Conservation (phyloP, 2,797 vertebrate genomes). For the Gastrophryne carolinensis region DNA sequence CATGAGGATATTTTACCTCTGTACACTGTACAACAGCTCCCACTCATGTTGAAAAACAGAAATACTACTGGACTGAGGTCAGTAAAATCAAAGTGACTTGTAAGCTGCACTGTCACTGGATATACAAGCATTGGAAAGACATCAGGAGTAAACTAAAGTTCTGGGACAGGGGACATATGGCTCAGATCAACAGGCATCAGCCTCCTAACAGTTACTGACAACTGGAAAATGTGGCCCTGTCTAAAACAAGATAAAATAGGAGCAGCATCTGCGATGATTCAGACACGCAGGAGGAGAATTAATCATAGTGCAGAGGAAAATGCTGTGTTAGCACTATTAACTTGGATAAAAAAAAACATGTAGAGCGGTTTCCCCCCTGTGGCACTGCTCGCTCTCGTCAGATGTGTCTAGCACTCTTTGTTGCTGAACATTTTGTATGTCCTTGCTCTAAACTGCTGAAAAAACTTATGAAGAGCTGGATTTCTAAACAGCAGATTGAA, state of each 20-base stretch:
- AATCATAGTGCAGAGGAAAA: constrained; percentile 2
- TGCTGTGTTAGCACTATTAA: neutral
- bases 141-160: constrained; percentile 22
- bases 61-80: neutral
- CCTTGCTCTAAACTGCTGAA: no score
- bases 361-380: constrained; percentile 24
- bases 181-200: constrained; percentile 7
- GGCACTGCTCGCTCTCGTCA: no score
- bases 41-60: no score
- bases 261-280: constrained; percentile 19
- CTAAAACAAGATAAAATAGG: constrained; percentile 3
- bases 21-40: no score
- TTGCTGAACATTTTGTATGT: no score
- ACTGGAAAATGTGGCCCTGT: neutral
- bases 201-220: neutral
- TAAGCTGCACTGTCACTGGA: neutral
- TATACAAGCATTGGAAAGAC: neutral
- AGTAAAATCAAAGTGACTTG: neutral
- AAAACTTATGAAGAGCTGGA: no score
- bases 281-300: neutral
- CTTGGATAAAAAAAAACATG: neutral
- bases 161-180: neutral
- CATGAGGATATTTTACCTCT: no score
- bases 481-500: no score
- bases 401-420: no score